Conservation (phyloP, 2,113 vertebrate species). For the Caranx melampygus region DNA sequence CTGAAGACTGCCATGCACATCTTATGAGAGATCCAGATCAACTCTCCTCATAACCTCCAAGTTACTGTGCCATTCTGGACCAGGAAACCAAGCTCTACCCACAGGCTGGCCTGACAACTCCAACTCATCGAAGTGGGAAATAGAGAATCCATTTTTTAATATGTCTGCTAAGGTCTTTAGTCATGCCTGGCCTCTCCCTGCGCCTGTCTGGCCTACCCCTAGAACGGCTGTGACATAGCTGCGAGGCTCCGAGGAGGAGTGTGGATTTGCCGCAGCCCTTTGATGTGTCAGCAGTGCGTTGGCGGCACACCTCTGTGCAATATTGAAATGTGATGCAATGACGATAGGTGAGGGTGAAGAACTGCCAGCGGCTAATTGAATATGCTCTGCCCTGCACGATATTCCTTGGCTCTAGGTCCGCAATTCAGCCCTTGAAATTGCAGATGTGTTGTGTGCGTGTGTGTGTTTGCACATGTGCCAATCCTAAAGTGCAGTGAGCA, state of each 20-base stretch:
- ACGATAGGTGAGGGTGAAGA: slow-evolving; percentile 69
- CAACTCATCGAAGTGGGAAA: slow-evolving; percentile 74
- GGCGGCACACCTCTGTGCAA: slow-evolving; percentile 70
- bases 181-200: slow-evolving; percentile 76
- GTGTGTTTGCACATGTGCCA: neutral
- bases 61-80: slow-evolving; percentile 32
- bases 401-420: slow-evolving; percentile 45
- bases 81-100: slow-evolving; percentile 55
- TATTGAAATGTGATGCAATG: slow-evolving; percentile 76
- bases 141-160: slow-evolving; percentile 76
- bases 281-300: slow-evolving; percentile 81
- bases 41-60: slow-evolving; percentile 42
- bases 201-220: slow-evolving; percentile 51
- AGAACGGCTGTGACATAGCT: slow-evolving; percentile 69
- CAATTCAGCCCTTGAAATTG: slow-evolving; percentile 60
- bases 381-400: slow-evolving; percentile 60
- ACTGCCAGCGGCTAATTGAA: slow-evolving; percentile 72
- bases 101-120: slow-evolving; percentile 61
- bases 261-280: slow-evolving; percentile 75
- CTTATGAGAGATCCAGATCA: slow-evolving; percentile 59
- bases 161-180: slow-evolving; percentile 71
- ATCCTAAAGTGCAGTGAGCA: slow-evolving; percentile 17
- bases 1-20: slow-evolving; percentile 11
- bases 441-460: slow-evolving; percentile 38
- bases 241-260: slow-evolving; percentile 61